Evolutionary conservation across 2,113 vertebrate species (phyloP), one percentile per base, ranked within the genome.

Genomic region (Pelmatolapia mariae): DNA sequence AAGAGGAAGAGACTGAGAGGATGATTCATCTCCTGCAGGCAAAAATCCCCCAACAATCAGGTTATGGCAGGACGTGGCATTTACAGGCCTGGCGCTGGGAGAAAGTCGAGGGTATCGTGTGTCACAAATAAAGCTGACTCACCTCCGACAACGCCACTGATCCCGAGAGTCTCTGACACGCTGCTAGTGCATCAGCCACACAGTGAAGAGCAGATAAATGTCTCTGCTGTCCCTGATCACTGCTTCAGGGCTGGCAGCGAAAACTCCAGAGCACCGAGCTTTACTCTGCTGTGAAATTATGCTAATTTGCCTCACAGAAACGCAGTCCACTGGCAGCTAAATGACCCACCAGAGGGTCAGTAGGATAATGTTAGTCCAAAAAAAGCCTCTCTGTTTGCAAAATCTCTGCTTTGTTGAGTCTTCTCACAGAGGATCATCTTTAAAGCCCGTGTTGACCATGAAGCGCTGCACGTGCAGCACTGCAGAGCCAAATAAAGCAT

Each of bases 121-220:
- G 85, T 87, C 90, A 15, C 66, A 40, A 57, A 91, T 91, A 91
- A 53, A 87, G 91, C 92, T 90, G 91, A 93, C 87, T 94, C 89
- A 82, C 57, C 86, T 61, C 81, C 11, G 73, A 91, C 66, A 80
- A 22, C 40, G 2, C 10, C 68, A 83, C 88, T 82, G 78, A 89
- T 88, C 86, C 89, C 2, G n/a, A 83, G 24, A 86, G 81, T 73
- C 85, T 86, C 57, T 81, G 89, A 82, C 57, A 45, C 8, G 18
- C 76, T 61, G 76, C 7, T 16, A 10, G 86, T 38, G 59, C 81
- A 86, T 89, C 81, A 52, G 86, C 45, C 71, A 50, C 76, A 57
- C 40, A 89, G 59, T 86, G 76, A 90, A 84, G 29, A 15, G 81
- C 33, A 80, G 43, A 85, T 52, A 85, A 71, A 80, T 86, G 82